Evolutionary conservation across 2,797 vertebrate genomes (phyloP), one percentile per base, ranked within the genome.

Genomic region (Vireo griseus): DNA sequence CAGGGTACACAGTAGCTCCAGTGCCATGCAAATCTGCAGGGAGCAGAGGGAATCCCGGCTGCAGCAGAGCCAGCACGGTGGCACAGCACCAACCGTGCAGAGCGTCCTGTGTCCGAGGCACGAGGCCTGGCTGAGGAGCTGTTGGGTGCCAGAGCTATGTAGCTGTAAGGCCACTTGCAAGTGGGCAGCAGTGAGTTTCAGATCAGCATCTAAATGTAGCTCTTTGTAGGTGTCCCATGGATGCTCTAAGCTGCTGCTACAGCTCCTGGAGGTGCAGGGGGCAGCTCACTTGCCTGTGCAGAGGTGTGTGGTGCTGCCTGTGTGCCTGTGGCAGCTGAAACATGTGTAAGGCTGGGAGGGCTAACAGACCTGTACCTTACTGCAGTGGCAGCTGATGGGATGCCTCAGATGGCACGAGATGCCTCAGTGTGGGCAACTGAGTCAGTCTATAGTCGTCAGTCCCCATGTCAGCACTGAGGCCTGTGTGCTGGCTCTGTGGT

Each of bases 31-130:
- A 40, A 50, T 50, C 35, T 62, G n/a, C 62, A 82, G 75, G 71
- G 35, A 82, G 79, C 55, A 39, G 67, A 58, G 86, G 88, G 86
- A 87, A 82, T 82, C 90, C 92, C 0, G 0, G 66, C 74, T 67
- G 77, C 81, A 55, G 90, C 74, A 61, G 88, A 75, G 85, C 88
- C 82, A 91, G 67, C 6, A 0, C 0, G 5, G 54, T 91, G 92
- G 78, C 85, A 76, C 4, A 0, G 68, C 63, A 58, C 59, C 92
- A 93, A 6, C 71, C 54, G 5, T 6, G 63, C 79, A 11, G 54
- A 18, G n/a, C 0, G 2, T 58, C 40, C 61, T 40, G 45, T 80
- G 73, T 24, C 16, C 0, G 1, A 4, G 7, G 55, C 58, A 73
- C 39, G 45, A 24, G 39, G 66, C 58, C 42, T 0, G 1, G 61